These are phyloP conservation scores for Oxyscelio sp. DNA, from an alignment of 2,888 invertebrate genomes.

Conservation along the genomic window DNA sequence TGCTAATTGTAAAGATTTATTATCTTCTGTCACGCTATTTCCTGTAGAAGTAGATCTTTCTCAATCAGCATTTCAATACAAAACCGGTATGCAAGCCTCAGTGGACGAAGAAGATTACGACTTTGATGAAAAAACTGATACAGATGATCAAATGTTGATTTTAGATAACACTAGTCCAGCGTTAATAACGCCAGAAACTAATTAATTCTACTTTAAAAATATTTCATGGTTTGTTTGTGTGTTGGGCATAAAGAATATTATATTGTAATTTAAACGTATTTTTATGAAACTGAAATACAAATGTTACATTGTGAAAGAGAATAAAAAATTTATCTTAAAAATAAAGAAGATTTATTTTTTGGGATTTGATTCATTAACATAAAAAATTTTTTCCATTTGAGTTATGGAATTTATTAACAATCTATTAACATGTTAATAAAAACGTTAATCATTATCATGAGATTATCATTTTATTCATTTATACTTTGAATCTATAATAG, in stretches of 20 bases:
- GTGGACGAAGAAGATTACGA: constrained; percentile 82
- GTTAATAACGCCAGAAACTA: constrained; percentile 66
- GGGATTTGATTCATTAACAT: neutral
- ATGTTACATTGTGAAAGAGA: neutral
- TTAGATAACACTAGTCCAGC: constrained; percentile 77
- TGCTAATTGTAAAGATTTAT: constrained; percentile 93
- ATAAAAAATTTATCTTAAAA: neutral
- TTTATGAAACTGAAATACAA: constrained; percentile 30
- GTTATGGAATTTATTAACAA: neutral
- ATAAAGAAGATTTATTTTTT: neutral
- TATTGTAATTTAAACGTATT: constrained; percentile 22
- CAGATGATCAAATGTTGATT: constrained; percentile 77
- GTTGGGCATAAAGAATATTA: constrained; percentile 21
- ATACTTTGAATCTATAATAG: too few relatives aligned
- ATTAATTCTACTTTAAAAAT: constrained; percentile 45
- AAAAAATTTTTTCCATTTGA: too few relatives aligned
- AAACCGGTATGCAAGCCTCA: constrained; percentile 89
- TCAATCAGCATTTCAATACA: constrained; percentile 97
- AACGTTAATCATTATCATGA: constrained; percentile 10
- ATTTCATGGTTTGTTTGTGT: constrained; percentile 21
- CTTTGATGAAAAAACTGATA: constrained; percentile 73
- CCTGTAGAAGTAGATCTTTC: constrained; percentile 98
- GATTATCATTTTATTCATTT: neutral
- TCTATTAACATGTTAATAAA: constrained; percentile 33
- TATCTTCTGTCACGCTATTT: constrained; percentile 94